Evolutionary conservation across 2,113 vertebrate species (phyloP).

Genomic region (Tinamus guttatus): DNA sequence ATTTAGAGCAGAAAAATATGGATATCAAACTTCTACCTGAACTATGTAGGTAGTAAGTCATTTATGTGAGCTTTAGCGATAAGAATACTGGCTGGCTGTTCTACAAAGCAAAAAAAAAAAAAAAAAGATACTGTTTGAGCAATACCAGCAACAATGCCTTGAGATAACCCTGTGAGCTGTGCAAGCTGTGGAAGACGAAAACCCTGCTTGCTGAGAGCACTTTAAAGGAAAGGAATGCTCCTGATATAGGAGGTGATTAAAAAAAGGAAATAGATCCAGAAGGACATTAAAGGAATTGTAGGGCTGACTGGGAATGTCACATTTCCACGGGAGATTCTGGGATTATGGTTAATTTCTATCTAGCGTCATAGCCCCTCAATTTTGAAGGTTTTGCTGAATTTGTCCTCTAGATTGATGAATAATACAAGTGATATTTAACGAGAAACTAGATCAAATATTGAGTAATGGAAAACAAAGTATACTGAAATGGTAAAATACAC

Average conservation of each 20-base stretch:
- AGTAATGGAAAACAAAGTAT: background rate
- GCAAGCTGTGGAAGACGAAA: background rate
- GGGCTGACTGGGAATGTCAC: background rate
- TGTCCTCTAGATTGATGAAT: background rate
- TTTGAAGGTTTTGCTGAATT: background rate
- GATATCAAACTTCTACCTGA: background rate
- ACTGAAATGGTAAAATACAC: background rate
- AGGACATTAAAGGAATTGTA: background rate
- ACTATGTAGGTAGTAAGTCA: background rate
- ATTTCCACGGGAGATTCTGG: background rate
- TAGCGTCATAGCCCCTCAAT: background rate
- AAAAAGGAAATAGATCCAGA: background rate
- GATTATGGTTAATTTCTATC: background rate
- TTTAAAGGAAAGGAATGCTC: background rate
- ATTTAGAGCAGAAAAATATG: background rate
- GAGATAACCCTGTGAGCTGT: background rate
- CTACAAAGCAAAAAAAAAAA: background rate
- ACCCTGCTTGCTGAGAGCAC: background rate
- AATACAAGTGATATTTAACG: background rate
- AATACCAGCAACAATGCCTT: background rate
- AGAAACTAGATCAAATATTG: background rate
- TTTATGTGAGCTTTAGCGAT: background rate
- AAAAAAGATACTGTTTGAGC: background rate
- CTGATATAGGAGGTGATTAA: background rate
- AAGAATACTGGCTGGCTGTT: background rate